Evolutionary conservation across 2,797 vertebrate species (phyloP), one percentile per base, ranked within the genome.

Genomic region (Macroramphosus scolopax): DNA sequence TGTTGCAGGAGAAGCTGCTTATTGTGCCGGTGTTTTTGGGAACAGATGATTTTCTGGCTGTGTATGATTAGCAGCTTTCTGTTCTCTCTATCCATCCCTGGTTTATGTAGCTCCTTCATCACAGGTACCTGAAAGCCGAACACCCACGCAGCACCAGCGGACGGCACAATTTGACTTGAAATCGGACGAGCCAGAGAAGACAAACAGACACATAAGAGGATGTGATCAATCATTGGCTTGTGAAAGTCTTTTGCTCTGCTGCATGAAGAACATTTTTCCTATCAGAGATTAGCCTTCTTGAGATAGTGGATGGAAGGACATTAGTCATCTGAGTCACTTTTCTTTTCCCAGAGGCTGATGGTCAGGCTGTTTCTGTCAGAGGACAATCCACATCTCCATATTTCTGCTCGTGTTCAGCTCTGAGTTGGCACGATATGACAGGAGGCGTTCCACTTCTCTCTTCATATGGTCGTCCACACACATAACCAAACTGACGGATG

Each of bases 61-160:
- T 33, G 35, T 32, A 63, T 65, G 69, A 83, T 76, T 65, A 69
- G 81, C 20, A n/a, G n/a, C n/a, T n/a, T n/a, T n/a, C n/a, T n/a
- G n/a, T n/a, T n/a, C n/a, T n/a, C n/a, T n/a, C n/a, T n/a, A n/a
- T 22, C 20, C 20, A 22, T 22, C 20, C 20, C 3, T 6, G 3
- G 20, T 22, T 22, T 64, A 62, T 55, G 55, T 68, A 25, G 78
- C 72, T 68, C 53, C 67, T 81, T 65, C 51, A 76, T 81, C 78
- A 80, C 62, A 76, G 13, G 37, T 48, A 52, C 65, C 70, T 73
- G 68, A 51, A 43, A 52, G 69, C 52, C 51, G 44, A 82, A 69
- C 69, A 61, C 70, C 75, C 68, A 78, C 68, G 5, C 67, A 43
- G 39, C 52, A 38, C 2, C 41, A 56, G 50, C n/a, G 50, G 71